A percentile compares a stretch with the other conserved stretches of the same genome.
These are phyloP conservation scores for Agonopterix arenella DNA, from an alignment of 2,888 invertebrate genomes.

Conservation along the genomic window DNA sequence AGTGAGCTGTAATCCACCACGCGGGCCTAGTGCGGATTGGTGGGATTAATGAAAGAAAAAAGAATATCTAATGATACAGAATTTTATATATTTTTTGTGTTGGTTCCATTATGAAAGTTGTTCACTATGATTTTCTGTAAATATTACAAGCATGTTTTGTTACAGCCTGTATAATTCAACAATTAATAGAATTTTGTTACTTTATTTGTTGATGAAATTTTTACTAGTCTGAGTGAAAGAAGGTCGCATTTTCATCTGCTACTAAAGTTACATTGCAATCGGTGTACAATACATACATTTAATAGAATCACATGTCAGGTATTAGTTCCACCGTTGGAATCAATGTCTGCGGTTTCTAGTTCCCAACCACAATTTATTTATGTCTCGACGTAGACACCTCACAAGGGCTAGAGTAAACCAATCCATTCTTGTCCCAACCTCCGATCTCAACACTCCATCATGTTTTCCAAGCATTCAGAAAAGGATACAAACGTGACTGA, in stretches of 20 bases:
- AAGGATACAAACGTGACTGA: slow-evolving; percentile 56
- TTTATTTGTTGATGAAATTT: slow-evolving; percentile 5
- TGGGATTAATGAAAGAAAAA: too few relatives aligned
- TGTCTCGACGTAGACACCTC: slow-evolving; percentile 1
- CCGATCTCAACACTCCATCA: slow-evolving; percentile 52
- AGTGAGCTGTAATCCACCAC: too few relatives aligned
- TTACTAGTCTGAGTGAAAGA: background rate
- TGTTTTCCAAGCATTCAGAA: slow-evolving; percentile 70
- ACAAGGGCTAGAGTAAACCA: slow-evolving; percentile 39
- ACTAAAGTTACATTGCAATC: too few relatives aligned
- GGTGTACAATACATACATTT: too few relatives aligned
- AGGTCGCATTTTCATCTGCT: too few relatives aligned
- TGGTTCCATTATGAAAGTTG: too few relatives aligned
- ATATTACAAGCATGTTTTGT: too few relatives aligned
- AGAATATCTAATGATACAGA: too few relatives aligned
- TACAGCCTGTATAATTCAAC: too few relatives aligned
- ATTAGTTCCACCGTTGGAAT: slow-evolving; percentile 25
- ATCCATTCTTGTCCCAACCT: slow-evolving; percentile 47
- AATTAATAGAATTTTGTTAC: background rate
- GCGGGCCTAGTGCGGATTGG: too few relatives aligned
- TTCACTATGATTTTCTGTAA: too few relatives aligned
- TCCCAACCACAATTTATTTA: slow-evolving; percentile 27
- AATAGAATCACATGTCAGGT: slow-evolving; percentile 13
- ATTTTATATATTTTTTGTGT: too few relatives aligned
- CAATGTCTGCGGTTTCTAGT: slow-evolving; percentile 29